phyloP scores from a whole-genome alignment of 2,888 invertebrate species.

The Scaptomyza caliginosa region DNA sequence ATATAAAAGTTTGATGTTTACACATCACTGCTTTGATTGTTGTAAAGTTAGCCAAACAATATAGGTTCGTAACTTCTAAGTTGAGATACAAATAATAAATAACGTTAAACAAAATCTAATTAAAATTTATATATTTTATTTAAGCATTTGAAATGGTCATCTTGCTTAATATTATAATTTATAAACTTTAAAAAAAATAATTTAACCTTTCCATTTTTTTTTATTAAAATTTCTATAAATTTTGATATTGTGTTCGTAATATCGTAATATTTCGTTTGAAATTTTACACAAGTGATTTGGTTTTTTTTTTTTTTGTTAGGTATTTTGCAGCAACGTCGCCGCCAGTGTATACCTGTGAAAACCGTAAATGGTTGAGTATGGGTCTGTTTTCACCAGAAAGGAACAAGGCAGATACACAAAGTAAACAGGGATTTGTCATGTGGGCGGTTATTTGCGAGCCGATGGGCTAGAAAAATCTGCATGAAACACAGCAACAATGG shows the following conservation, averaged over 20 bases:
- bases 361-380: constrained; percentile 1
- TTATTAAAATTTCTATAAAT: too few relatives aligned
- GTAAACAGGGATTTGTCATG: constrained; percentile 30
- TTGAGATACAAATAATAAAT: too few relatives aligned
- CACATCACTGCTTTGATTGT: background rate
- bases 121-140: too few relatives aligned
- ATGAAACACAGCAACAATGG: constrained; percentile 13
- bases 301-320: constrained; percentile 35
- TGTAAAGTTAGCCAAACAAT: too few relatives aligned
- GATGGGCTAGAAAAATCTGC: constrained; percentile 23
- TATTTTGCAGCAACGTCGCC: background rate
- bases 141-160: background rate
- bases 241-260: background rate
- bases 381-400: constrained; percentile 7
- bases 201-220: too few relatives aligned
- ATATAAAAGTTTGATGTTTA: background rate
- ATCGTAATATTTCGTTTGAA: constrained; percentile 18
- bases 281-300: constrained; percentile 47
- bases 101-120: too few relatives aligned
- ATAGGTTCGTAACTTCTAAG: too few relatives aligned
- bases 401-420: background rate
- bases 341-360: constrained; percentile 52
- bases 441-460: constrained; percentile 6
- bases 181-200: too few relatives aligned
- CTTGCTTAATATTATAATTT: too few relatives aligned